phyloP scores from a whole-genome alignment of 2,888 invertebrate species.

The Bhutanitis thaidina region DNA sequence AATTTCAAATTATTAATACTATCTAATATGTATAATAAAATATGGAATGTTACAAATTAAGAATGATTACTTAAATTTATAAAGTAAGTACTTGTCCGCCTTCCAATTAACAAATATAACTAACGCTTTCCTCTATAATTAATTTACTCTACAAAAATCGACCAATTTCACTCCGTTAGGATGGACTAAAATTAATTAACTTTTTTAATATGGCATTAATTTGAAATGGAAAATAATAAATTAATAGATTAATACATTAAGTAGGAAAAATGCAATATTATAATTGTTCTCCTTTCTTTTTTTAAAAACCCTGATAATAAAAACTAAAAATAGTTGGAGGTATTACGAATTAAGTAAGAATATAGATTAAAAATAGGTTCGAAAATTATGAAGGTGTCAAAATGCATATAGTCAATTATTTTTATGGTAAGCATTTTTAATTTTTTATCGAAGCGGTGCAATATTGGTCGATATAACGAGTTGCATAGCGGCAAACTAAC shows the following conservation, averaged over 20 bases:
- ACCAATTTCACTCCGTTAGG: constrained; percentile 1
- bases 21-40: constrained; percentile 25
- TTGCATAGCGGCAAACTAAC: constrained; percentile 12
- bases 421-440: background rate
- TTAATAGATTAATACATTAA: too few relatives aligned
- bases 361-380: too few relatives aligned
- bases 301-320: too few relatives aligned
- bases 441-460: background rate
- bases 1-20: constrained; percentile 27
- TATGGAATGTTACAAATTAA: too few relatives aligned
- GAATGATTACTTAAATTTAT: constrained; percentile 29
- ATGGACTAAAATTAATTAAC: too few relatives aligned
- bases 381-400: too few relatives aligned
- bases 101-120: constrained; percentile 4
- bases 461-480: constrained; percentile 1
- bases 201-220: background rate
- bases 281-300: too few relatives aligned
- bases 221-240: background rate
- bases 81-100: constrained; percentile 23
- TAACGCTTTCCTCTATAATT: constrained; percentile 31
- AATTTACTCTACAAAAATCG: constrained; percentile 11
- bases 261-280: too few relatives aligned
- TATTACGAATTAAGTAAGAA: too few relatives aligned
- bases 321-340: too few relatives aligned
- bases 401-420: too few relatives aligned